Evolutionary conservation across 1,140 invertebrate species (phyloP).

Genomic region (Leptoteleia sp.): DNA sequence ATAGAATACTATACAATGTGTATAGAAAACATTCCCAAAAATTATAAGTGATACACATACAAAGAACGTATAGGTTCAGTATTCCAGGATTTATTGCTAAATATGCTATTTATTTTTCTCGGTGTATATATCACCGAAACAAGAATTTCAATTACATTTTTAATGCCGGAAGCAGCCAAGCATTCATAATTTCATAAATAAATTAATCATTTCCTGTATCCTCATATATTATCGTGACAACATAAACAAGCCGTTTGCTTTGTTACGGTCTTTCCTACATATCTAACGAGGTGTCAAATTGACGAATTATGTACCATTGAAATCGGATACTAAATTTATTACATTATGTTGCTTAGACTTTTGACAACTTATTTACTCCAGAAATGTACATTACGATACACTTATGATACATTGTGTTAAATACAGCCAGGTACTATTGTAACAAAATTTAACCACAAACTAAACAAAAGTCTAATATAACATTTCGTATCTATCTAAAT

Average conservation of each 20-base stretch:
- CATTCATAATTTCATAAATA: too few relatives aligned
- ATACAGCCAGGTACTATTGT: too few relatives aligned
- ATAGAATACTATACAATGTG: too few relatives aligned
- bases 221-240: not conserved
- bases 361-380: constrained; percentile 4
- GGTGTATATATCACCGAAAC: too few relatives aligned
- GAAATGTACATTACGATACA: not conserved
- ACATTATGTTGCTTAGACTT: not conserved
- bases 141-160: too few relatives aligned
- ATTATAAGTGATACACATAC: too few relatives aligned
- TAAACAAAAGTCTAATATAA: not conserved
- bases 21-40: too few relatives aligned
- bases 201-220: not conserved
- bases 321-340: constrained; percentile 6
- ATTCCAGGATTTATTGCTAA: too few relatives aligned
- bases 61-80: too few relatives aligned
- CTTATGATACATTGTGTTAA: not conserved
- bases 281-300: constrained; percentile 8
- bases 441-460: not conserved
- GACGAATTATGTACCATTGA: constrained; percentile 3
- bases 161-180: too few relatives aligned
- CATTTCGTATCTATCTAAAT: too few relatives aligned
- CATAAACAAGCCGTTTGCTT: not conserved
- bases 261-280: not conserved
- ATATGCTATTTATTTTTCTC: too few relatives aligned